Conservation (phyloP, 1,140 invertebrate genomes). For the Periplaneta americana region DNA sequence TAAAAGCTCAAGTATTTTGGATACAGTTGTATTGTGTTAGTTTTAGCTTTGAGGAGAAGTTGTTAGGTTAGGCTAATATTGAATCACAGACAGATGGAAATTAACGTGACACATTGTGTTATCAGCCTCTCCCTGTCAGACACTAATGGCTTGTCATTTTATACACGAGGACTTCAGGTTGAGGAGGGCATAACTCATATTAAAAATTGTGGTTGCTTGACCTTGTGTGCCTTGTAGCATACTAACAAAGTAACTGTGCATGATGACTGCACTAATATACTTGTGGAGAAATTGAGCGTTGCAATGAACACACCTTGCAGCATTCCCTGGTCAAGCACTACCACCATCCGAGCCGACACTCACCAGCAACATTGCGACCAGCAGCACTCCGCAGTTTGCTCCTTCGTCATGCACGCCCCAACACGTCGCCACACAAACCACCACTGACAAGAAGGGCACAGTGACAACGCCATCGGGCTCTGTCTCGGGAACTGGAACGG, state of each 20-base stretch:
- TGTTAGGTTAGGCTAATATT: too few species aligned
- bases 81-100: too few species aligned
- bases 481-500: constrained; percentile 31
- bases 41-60: too few species aligned
- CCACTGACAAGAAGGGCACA: constrained; percentile 21
- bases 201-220: too few species aligned
- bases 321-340: constrained; percentile 33
- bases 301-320: constrained; percentile 21
- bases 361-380: background rate
- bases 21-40: too few species aligned
- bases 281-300: background rate
- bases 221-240: too few species aligned
- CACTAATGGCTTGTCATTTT: too few species aligned
- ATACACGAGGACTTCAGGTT: too few species aligned
- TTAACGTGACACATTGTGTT: too few species aligned
- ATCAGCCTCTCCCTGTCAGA: too few species aligned
- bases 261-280: background rate
- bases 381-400: constrained; percentile 25
- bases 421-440: constrained; percentile 52
- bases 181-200: too few species aligned
- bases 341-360: constrained; percentile 21
- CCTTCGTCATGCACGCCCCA: constrained; percentile 34
- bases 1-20: too few species aligned
- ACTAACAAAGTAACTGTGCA: background rate
- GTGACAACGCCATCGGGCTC: constrained; percentile 28